Percentiles rank a stretch among this genome's conserved stretches.
Evolutionary conservation across 2,797 vertebrate genomes (phyloP).

Genomic region (Tapirus indicus): DNA sequence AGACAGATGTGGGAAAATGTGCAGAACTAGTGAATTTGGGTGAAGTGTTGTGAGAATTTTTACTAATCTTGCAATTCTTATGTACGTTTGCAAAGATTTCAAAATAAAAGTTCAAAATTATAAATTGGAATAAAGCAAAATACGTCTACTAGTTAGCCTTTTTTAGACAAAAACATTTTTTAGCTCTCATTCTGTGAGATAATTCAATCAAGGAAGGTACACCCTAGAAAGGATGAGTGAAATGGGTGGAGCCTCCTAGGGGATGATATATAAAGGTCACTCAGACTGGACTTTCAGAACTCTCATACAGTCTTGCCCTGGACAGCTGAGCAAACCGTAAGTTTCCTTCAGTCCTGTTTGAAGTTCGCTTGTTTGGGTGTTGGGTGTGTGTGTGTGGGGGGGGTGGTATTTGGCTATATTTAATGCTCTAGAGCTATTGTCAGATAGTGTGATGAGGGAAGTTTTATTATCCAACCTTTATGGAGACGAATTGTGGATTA

Average conservation of each 20-base stretch:
- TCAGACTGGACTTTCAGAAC: background rate
- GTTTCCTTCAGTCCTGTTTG: too few species aligned
- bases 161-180: background rate
- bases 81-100: background rate
- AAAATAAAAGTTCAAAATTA: background rate
- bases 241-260: background rate
- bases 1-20: background rate
- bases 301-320: background rate
- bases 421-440: background rate
- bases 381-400: background rate
- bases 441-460: background rate
- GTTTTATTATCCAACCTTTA: background rate
- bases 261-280: background rate
- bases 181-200: background rate
- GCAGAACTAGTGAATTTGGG: background rate
- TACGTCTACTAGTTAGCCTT: background rate
- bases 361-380: background rate
- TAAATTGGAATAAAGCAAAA: background rate
- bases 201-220: background rate
- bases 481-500: background rate
- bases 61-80: background rate
- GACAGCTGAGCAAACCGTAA: background rate
- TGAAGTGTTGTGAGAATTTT: background rate
- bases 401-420: background rate
- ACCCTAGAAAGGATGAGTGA: background rate